These are phyloP conservation scores for Xestoiulus laeticollis DNA, from an alignment of 2,888 invertebrate species.

Conservation along the genomic window DNA sequence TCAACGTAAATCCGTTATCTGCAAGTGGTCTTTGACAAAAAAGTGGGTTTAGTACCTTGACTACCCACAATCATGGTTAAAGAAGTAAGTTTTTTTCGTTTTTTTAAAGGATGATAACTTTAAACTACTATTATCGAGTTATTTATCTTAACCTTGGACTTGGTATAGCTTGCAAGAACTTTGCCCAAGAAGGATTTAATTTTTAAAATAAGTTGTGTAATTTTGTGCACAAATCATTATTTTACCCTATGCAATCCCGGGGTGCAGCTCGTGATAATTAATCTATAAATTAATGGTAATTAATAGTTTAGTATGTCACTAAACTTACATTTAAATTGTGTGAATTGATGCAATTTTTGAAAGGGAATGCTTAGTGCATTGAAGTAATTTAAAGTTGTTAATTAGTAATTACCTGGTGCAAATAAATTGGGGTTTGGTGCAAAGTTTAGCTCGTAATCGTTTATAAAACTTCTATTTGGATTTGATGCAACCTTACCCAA, in stretches of 20 bases:
- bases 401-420: too few species aligned
- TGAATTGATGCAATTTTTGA: background rate
- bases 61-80: slow-evolving; percentile 39
- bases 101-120: background rate
- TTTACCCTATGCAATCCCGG: too few species aligned
- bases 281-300: too few species aligned
- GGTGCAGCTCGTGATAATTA: too few species aligned
- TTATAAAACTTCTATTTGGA: background rate
- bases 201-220: too few species aligned
- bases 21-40: background rate
- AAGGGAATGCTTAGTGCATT: background rate
- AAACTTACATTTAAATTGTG: too few species aligned
- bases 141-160: background rate
- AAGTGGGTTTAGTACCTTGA: background rate
- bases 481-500: background rate
- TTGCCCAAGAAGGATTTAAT: background rate
- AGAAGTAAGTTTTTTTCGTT: slow-evolving; percentile 1
- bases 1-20: background rate
- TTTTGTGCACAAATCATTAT: too few species aligned
- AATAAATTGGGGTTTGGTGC: too few species aligned
- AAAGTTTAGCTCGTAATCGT: too few species aligned
- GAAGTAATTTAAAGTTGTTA: too few species aligned
- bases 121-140: background rate
- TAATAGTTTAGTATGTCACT: too few species aligned
- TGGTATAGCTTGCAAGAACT: background rate